Evolutionary conservation across 2,797 vertebrate genomes (phyloP), one percentile per base, ranked within the genome.

Genomic region (Phalloptychus januarius): DNA sequence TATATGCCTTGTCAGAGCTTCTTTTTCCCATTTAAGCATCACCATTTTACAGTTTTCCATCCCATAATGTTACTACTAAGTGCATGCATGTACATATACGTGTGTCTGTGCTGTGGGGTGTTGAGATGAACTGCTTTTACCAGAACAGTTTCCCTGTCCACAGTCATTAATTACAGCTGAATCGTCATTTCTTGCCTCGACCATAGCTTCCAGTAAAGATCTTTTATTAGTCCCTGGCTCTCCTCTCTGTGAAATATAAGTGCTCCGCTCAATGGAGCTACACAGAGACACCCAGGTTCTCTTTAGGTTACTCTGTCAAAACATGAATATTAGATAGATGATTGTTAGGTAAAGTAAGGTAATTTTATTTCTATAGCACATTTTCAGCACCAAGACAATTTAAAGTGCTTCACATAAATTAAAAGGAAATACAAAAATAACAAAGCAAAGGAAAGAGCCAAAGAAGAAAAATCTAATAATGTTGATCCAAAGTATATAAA

Each of bases 191-290:
- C 86, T 85, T 73, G 79, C 88, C 81, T 71, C 54, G n/a, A 74
- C 84, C 71, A 4, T 50, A 36, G 67, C 86, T 90, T 90, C 88
- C 83, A 79, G 80, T 87, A 83, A 87, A 85, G 67, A 74, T 77
- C 71, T 83, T 84, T 81, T 74, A 80, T 76, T 69, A 85, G 67
- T 63, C 72, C 77, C 78, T 48, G 67, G 71, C 71, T 77, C 11
- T 15, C 13, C 72, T 75, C 82, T 87, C 71, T 74, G 58, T 77
- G 44, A 79, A 86, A 86, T 85, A 81, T 88, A 69, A 87, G 69
- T 28, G 50, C 38, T 48, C 72, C 28, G 75, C 56, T 83, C 71
- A 42, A 33, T 75, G 25, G 70, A 79, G 76, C 81, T 42, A 79
- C 0, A 20, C 33, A 40, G 36, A 63, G 12, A 70, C 40, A 65